phyloP scores from a whole-genome alignment of 2,888 invertebrate genomes.

The Cotesia congregata region DNA sequence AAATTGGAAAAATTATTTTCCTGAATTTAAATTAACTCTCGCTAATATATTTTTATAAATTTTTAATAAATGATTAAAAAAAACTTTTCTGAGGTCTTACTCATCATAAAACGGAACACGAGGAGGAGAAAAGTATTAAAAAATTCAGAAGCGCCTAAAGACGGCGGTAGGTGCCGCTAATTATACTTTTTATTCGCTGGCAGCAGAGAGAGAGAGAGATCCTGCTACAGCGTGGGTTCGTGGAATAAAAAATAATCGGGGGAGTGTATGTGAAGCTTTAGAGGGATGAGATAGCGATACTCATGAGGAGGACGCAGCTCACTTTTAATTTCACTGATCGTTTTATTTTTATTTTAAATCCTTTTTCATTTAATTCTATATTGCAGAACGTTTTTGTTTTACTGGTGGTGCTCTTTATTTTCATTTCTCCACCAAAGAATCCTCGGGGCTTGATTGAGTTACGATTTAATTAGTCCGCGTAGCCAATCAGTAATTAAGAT shows the following conservation, averaged over 20 bases:
- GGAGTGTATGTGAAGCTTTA: constrained; percentile 5
- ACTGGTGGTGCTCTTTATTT: neutral
- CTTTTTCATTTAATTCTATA: neutral
- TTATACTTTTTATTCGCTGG: constrained; percentile 35
- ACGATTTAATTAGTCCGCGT: constrained; percentile 67
- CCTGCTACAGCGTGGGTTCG: constrained; percentile 4
- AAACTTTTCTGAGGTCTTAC: neutral
- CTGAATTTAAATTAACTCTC: too few species aligned
- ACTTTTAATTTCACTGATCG: neutral
- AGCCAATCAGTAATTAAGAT: constrained; percentile 68
- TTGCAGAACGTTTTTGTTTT: too few species aligned
- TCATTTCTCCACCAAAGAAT: constrained; percentile 19
- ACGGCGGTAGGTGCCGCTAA: constrained; percentile 35
- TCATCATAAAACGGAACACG: constrained; percentile 3
- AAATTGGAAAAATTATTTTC: too few species aligned
- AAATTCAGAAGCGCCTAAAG: constrained; percentile 26
- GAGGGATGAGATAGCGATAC: constrained; percentile 5
- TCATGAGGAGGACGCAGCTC: neutral
- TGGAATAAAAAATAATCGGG: constrained; percentile 3
- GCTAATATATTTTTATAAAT: neutral
- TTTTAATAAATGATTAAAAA: neutral
- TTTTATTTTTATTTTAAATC: neutral
- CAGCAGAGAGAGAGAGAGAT: neutral
- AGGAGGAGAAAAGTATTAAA: neutral
- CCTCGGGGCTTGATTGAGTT: constrained; percentile 62